Evolutionary conservation across 2,113 vertebrate genomes (phyloP).

Genomic region (Larimichthys polyactis): DNA sequence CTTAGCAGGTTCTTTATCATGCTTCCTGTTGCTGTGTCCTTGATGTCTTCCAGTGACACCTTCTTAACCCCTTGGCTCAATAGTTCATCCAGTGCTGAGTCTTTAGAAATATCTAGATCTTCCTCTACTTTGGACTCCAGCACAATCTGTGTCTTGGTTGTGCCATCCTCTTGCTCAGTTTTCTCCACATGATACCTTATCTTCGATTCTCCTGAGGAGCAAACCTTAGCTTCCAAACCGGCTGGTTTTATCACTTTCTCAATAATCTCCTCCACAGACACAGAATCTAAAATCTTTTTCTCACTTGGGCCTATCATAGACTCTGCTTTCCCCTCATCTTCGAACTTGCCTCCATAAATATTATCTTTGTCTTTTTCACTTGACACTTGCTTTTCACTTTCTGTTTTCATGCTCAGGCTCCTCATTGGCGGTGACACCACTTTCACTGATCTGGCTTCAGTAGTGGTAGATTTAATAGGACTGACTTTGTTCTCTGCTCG

Average conservation of each 20-base stretch:
- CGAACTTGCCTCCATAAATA: constrained; percentile 41
- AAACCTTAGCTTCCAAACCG: constrained; percentile 75
- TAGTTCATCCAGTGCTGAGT: constrained; percentile 81
- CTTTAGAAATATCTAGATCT: constrained; percentile 84
- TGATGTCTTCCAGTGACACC: constrained; percentile 83
- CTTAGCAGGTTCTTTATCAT: constrained; percentile 88
- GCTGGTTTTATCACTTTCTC: constrained; percentile 89
- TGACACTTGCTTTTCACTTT: constrained; percentile 61
- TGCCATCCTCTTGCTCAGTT: constrained; percentile 86
- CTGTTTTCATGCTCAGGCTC: constrained; percentile 56
- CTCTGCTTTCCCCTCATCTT: constrained; percentile 39
- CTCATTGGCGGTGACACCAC: constrained; percentile 68
- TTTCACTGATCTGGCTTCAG: constrained; percentile 61
- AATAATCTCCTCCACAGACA: constrained; percentile 88
- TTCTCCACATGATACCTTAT: constrained; percentile 88
- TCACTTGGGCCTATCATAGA: constrained; percentile 42
- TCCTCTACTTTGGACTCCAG: constrained; percentile 90
- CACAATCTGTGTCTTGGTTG: constrained; percentile 88
- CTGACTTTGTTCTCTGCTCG: constrained; percentile 43
- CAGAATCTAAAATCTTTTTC: constrained; percentile 74
- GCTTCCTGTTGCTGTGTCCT: constrained; percentile 83
- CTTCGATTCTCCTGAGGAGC: constrained; percentile 83
- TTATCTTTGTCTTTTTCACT: constrained; percentile 60
- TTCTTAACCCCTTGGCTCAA: constrained; percentile 84
- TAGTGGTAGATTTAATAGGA: constrained; percentile 56